Evolutionary conservation across 2,888 invertebrate species (phyloP).

Genomic region (Cryptophagus acutangulus): DNA sequence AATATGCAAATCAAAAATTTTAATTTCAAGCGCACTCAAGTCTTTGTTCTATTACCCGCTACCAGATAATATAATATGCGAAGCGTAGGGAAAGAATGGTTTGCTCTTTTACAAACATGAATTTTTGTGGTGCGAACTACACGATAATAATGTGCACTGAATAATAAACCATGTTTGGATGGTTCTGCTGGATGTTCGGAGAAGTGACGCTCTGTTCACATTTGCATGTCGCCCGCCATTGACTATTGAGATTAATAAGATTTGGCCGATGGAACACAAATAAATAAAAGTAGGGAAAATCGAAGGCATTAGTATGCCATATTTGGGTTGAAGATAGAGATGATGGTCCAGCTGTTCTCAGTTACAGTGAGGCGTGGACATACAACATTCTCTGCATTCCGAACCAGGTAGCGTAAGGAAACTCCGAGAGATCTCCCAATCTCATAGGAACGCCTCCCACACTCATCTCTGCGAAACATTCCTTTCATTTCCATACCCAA

Average conservation of each 20-base stretch:
- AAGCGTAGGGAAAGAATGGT: constrained; percentile 18
- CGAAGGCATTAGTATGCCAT: background rate
- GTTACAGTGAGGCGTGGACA: constrained; percentile 33
- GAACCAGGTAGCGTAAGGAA: constrained; percentile 34
- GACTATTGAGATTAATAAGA: too few species aligned
- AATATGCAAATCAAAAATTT: constrained; percentile 35
- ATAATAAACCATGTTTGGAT: constrained; percentile 4
- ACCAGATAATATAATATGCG: constrained; percentile 25
- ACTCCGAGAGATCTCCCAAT: constrained; percentile 13
- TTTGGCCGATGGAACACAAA: too few species aligned
- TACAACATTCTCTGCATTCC: constrained; percentile 41
- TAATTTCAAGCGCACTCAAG: constrained; percentile 27
- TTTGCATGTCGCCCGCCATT: too few species aligned
- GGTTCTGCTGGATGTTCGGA: background rate
- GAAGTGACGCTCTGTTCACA: background rate
- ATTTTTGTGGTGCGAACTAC: constrained; percentile 13
- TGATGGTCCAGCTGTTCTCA: constrained; percentile 7
- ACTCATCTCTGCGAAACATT: constrained; percentile 8
- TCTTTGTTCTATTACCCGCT: constrained; percentile 27
- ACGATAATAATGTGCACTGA: constrained; percentile 11
- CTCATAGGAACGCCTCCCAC: constrained; percentile 6
- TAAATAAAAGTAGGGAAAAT: too few species aligned
- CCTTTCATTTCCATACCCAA: constrained; percentile 8
- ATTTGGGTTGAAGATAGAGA: constrained; percentile 1
- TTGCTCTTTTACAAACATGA: constrained; percentile 14